These are phyloP conservation scores for Habropoda laboriosa DNA, from an alignment of 1,140 invertebrate genomes.

Conservation along the genomic window DNA sequence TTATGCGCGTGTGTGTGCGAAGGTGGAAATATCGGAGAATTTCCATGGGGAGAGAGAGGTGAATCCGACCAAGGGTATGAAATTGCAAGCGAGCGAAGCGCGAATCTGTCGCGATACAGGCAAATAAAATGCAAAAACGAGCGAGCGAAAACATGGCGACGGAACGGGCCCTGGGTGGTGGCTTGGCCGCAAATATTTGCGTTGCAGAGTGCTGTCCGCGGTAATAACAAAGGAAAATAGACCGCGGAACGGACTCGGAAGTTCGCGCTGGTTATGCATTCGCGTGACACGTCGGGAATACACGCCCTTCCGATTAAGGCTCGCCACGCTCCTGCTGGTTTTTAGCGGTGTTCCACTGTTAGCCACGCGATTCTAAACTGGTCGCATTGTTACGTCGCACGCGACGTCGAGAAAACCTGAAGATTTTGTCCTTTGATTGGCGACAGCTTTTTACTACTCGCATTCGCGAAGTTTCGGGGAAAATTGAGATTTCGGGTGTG, in stretches of 20 bases:
- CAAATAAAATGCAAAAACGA: conserved; percentile 61
- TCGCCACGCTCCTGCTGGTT: conserved; percentile 18
- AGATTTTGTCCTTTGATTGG: neutral
- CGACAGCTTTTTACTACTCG: no score
- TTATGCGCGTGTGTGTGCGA: no score
- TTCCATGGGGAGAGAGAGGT: neutral
- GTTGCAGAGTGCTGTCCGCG: conserved; percentile 56
- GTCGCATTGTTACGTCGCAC: neutral
- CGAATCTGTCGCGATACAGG: conserved; percentile 46
- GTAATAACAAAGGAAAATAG: conserved; percentile 69
- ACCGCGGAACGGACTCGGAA: conserved; percentile 29
- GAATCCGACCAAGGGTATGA: neutral
- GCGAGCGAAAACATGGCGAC: conserved; percentile 51
- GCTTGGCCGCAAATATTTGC: conserved; percentile 59
- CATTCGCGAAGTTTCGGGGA: no score
- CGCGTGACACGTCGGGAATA: conserved; percentile 22
- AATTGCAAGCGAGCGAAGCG: neutral
- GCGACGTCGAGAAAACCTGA: neutral
- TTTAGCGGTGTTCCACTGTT: conserved; percentile 7
- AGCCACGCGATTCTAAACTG: conserved; percentile 13
- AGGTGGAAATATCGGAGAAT: conserved; percentile 22
- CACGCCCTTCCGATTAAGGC: conserved; percentile 24
- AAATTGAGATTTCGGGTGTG: no score
- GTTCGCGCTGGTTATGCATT: conserved; percentile 43
- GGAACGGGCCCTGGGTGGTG: neutral